Base-by-base conservation (phyloP, 2,113 vertebrate genomes). In the Odontesthes bonariensis region DNA sequence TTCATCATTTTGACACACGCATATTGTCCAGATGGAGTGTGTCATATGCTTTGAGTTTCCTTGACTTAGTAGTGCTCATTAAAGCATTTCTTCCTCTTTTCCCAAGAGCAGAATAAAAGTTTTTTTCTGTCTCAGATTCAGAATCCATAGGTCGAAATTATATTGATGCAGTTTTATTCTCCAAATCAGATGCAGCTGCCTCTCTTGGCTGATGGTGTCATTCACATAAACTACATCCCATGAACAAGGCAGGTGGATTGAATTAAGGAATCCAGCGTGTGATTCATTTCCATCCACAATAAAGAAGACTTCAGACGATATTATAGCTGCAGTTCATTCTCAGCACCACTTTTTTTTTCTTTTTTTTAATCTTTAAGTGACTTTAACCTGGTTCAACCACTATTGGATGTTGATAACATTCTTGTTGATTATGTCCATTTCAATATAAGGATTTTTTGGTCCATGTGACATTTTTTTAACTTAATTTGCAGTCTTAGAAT, bases 221-320 rank as follows among this genome's bases (percentile, higher is more conserved):
- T 78, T 58, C 73, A 35, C 47, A 76, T 70, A 53, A 69, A 35
- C 65, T 70, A 32, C 33, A 67, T 23, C 69, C 69, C 79, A 81
- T 58, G 75, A 84, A 85, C 55, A 66, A 47, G 60, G 61, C 90
- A 90, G 56, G 40, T 69, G 86, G 83, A 89, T 89, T 84, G 65
- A 90, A 89, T 91, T 82, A 89, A 83, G 73, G 38, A 38, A 40
- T 47, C 52, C 59, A 44, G 49, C 56, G 56, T 63, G 70, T 52
- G 69, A 79, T 86, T 84, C 35, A 67, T 75, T 66, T 79, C 54
- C 67, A 78, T 65, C 86, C 75, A 87, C 84, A 79, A 76, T 62
- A 83, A 32, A 73, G 66, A 31, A 33, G 27, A 16, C 13, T 70
- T 17, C 19, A 73, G 14, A 46, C 27, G 16, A 40, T 57, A 17